Base-by-base conservation (phyloP, 2,797 vertebrate genomes). In the Lepilemur septentrionalis region DNA sequence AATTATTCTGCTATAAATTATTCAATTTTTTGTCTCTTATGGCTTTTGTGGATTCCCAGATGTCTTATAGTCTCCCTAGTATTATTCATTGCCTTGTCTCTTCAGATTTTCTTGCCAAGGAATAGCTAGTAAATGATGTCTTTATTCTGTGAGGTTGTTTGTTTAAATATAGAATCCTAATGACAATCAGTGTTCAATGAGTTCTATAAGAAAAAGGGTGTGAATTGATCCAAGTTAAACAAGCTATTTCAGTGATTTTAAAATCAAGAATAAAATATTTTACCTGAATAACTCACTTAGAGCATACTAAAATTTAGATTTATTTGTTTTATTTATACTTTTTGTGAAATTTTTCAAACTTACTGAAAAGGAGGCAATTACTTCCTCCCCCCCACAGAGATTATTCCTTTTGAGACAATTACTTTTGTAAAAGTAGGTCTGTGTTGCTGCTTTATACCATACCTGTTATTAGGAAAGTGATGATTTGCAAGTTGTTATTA, bases 201-300 rank as follows among this genome's bases (percentile, higher is more conserved):
- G 1, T 83, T 92, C 89, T 69, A 65, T 70, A 78, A 13, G 75
- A 93, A 76, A 23, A 87, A 83, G 57, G 13, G 86, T 50, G 87
- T 92, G 55, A 46, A 89, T 76, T 55, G 43, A 92, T 35, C 48
- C 75, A 63, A 82, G n/a, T 90, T 92, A 92, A 52, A n/a, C 25
- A 89, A 38, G 17, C 17, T 63, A 63, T 69, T 83, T 93, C 50
- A 86, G 5, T 96, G 59, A 84, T 38, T 96, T 59, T 76, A 73
- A 59, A 59, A 59, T 78, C 17, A 90, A 91, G 48, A 87, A 80
- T 87, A 82, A 96, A 63, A 52, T 91, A 12, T 79, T 75, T 87
- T 93, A 38, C 20, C 70, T 83, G 22, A 48, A 20, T 83, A 88
- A 67, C 73, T 88, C 90, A 23, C 32, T 69, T 32, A 80, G 18